Conservation (phyloP, 2,888 invertebrate genomes). For the Apamea crenata region DNA sequence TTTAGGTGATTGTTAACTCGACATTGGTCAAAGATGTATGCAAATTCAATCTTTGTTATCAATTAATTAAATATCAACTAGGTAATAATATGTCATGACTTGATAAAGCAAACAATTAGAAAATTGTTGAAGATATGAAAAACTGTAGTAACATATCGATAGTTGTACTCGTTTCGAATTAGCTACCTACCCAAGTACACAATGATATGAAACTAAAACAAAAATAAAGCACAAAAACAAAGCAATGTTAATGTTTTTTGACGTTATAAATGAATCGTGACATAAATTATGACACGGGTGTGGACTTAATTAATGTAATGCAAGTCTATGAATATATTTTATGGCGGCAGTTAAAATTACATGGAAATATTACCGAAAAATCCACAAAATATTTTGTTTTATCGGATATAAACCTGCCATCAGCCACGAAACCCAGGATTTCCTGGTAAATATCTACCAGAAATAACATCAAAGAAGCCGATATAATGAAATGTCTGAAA, state of each 20-base stretch:
- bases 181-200: background rate
- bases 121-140: too few species aligned
- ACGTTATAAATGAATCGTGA: slow-evolving; percentile 45
- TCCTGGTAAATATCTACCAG: background rate
- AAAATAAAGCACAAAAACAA: slow-evolving; percentile 8
- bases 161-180: background rate
- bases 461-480: background rate
- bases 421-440: background rate
- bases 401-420: background rate
- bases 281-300: slow-evolving; percentile 57
- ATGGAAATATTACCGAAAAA: slow-evolving; percentile 8
- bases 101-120: too few species aligned
- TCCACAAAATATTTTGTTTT: slow-evolving; percentile 1
- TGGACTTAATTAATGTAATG: slow-evolving; percentile 67
- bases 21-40: background rate
- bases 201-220: background rate
- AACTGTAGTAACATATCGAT: background rate
- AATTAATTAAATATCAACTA: background rate
- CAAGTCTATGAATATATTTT: slow-evolving; percentile 52
- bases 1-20: background rate
- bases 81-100: too few species aligned
- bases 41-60: background rate
- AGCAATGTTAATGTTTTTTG: slow-evolving; percentile 20
- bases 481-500: background rate
- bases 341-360: slow-evolving; percentile 30